Base-by-base conservation (phyloP, 2,113 vertebrate species). In the Cinclus cinclus region DNA sequence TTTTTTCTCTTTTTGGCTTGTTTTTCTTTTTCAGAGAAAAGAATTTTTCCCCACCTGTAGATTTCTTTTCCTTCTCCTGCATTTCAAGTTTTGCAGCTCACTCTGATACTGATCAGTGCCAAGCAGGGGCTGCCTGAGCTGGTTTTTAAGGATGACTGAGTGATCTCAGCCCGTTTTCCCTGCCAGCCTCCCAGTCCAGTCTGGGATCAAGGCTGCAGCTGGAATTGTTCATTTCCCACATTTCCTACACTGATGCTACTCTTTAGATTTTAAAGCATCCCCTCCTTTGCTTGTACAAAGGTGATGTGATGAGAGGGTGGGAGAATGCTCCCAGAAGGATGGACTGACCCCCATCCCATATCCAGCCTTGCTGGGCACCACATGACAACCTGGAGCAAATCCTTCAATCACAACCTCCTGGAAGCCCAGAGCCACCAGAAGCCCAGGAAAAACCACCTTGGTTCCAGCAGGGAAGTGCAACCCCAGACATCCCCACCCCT, bases 271-370 rank as follows among this genome's bases (percentile, higher is more conserved):
- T 33, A 50, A 59, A 62, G 17, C 23, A 55, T 49, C 28, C 24
- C 25, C 30, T 50, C 12, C 46, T 24, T 39, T 17, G 20, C 23
- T 55, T 24, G 33, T 41, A 41, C 50, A 15, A 50, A 16, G 0
- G 4, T 1, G 24, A 17, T 6, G 33, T 0, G n/a, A 6, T 52
- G 42, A 46, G 70, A 42, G 64, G 2, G 2, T 15, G 44, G 41
- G 30, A 53, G 8, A 31, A 22, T 0, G 1, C 7, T 79, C 39
- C 22, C 58, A 31, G n/a, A 8, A 41, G 53, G 39, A 44, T 8
- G 10, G 44, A 44, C 7, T 4, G 7, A 17, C 20, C 18, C 17
- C 17, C 41, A 23, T 2, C 62, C 62, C 62, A 22, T 1, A 50
- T 0, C 79, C 81, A 86, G 70, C 60, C 64, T 33, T 63, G 49